These are phyloP conservation scores for Gonioctena quinquepunctata DNA, from an alignment of 1,140 invertebrate species.

Conservation along the genomic window DNA sequence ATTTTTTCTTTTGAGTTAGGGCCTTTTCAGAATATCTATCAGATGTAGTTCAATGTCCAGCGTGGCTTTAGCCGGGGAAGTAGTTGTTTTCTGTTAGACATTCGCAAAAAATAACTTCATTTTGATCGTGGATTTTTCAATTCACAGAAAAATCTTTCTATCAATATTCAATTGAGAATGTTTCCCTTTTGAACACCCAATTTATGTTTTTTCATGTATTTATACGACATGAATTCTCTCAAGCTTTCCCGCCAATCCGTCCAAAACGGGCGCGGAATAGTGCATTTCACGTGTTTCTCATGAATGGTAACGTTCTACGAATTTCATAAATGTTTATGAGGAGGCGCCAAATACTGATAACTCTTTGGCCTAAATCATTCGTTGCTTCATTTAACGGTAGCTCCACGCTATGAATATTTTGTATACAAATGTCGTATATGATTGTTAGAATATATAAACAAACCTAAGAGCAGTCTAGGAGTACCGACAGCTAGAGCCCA, in stretches of 20 bases:
- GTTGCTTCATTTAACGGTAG: not conserved
- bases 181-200: too few species aligned
- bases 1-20: too few species aligned
- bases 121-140: too few species aligned
- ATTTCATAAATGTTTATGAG: conserved; percentile 2
- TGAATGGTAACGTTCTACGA: not conserved
- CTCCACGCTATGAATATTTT: not conserved
- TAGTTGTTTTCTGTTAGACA: too few species aligned
- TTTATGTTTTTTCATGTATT: too few species aligned
- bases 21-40: too few species aligned
- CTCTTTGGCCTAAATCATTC: conserved; percentile 6
- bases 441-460: not conserved
- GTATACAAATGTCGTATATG: conserved; percentile 4
- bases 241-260: not conserved
- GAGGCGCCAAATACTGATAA: not conserved
- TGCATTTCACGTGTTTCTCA: not conserved
- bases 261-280: not conserved
- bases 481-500: not conserved
- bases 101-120: too few species aligned
- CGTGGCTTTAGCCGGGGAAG: too few species aligned
- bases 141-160: too few species aligned
- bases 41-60: too few species aligned
- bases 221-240: too few species aligned
- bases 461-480: not conserved
- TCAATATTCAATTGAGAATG: too few species aligned